A percentile compares a stretch with the other conserved stretches of the same genome.
These are phyloP conservation scores for Ligdia adustata DNA, from an alignment of 2,888 invertebrate genomes.

Conservation along the genomic window DNA sequence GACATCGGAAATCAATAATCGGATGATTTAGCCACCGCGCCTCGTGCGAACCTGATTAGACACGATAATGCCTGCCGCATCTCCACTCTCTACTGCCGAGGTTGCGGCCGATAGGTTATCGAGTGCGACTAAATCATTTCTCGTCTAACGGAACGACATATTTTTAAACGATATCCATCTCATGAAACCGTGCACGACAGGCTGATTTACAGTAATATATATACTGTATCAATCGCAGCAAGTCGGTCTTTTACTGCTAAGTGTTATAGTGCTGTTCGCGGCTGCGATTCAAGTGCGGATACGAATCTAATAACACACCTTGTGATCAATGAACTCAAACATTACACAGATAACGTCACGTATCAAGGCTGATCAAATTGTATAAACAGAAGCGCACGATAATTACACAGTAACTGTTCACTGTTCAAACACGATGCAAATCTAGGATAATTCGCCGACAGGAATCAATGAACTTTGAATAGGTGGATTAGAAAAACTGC, in stretches of 20 bases:
- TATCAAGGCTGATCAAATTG: slow-evolving; percentile 36
- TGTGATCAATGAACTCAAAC: slow-evolving; percentile 43
- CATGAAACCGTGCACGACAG: slow-evolving; percentile 63
- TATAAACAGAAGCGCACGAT: slow-evolving; percentile 39
- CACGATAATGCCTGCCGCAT: slow-evolving; percentile 76
- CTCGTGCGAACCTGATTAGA: slow-evolving; percentile 84
- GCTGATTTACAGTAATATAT: slow-evolving; percentile 67
- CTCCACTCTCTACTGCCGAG: slow-evolving; percentile 63
- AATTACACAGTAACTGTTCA: slow-evolving; percentile 41
- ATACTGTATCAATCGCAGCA: slow-evolving; percentile 62
- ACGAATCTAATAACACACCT: slow-evolving; percentile 42
- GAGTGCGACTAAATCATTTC: slow-evolving; percentile 69
- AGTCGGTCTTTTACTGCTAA: slow-evolving; percentile 54
- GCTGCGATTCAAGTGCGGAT: slow-evolving; percentile 8
- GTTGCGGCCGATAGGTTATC: slow-evolving; percentile 76
- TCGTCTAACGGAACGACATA: slow-evolving; percentile 73
- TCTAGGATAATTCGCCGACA: slow-evolving; percentile 17
- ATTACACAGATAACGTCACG: slow-evolving; percentile 44
- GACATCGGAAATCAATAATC: slow-evolving; percentile 84
- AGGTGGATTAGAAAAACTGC: slow-evolving; percentile 15
- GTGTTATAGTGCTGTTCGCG: slow-evolving; percentile 37
- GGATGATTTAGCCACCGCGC: slow-evolving; percentile 83
- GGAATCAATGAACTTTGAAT: slow-evolving; percentile 30
- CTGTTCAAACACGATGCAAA: slow-evolving; percentile 28
- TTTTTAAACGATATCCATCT: slow-evolving; percentile 73